These are phyloP conservation scores for Columba guinea DNA, from an alignment of 2,797 vertebrate species.

Conservation along the genomic window DNA sequence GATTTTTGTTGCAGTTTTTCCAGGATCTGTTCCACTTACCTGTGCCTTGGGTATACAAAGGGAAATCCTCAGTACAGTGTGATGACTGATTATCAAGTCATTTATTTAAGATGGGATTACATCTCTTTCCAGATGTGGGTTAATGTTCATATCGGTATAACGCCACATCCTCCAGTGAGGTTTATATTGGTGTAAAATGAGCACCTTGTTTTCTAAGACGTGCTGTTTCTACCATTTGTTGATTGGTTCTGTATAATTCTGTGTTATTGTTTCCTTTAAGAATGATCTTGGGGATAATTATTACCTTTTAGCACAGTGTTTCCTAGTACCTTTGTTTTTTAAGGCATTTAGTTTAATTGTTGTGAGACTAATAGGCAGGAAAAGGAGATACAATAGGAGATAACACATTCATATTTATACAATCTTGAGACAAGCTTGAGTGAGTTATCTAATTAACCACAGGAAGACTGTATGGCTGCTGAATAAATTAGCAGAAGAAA, in stretches of 20 bases:
- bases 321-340: background rate
- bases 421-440: slow-evolving; percentile 24
- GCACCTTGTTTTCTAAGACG: background rate
- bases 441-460: slow-evolving; percentile 35
- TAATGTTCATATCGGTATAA: background rate
- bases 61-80: background rate
- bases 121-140: background rate
- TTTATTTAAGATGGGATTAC: background rate
- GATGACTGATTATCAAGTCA: background rate
- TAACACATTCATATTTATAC: slow-evolving; percentile 35
- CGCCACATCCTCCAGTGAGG: background rate
- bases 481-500: slow-evolving; percentile 24
- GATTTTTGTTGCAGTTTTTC: background rate
- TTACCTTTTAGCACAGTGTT: background rate
- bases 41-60: background rate
- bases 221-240: background rate
- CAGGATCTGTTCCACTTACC: background rate
- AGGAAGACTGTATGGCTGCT: background rate
- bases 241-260: background rate
- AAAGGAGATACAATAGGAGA: slow-evolving; percentile 24
- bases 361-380: slow-evolving; percentile 28
- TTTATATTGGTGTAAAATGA: background rate
- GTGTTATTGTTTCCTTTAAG: background rate
- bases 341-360: slow-evolving; percentile 19
- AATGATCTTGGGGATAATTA: slow-evolving; percentile 17